Percentiles rank a stretch among this genome's conserved stretches.
phyloP scores from a whole-genome alignment of 2,888 invertebrate species.

The Agrotis ipsilon region DNA sequence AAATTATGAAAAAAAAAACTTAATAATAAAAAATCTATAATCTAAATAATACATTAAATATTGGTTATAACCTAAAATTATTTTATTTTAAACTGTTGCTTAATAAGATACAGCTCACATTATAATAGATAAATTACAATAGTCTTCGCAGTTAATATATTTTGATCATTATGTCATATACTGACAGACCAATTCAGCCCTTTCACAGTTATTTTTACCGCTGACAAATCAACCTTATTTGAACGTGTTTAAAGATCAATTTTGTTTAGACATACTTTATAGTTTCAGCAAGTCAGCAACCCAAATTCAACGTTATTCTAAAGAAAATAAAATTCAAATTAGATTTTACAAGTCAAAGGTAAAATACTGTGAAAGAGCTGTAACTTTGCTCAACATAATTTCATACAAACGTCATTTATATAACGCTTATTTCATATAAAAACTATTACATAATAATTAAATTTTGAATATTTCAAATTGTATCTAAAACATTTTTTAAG shows the following conservation, averaged over 20 bases:
- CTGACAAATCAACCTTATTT: too few species aligned
- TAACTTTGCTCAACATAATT: constrained; percentile 41
- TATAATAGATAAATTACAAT: constrained; percentile 59
- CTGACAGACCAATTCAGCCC: constrained; percentile 31
- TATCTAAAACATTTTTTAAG: constrained; percentile 48
- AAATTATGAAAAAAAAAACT: constrained; percentile 61
- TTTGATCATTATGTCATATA: constrained; percentile 55
- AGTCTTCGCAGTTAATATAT: constrained; percentile 51
- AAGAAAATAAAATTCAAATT: too few species aligned
- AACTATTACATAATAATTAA: constrained; percentile 38
- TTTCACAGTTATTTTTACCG: not conserved
- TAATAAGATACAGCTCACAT: constrained; percentile 43
- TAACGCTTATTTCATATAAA: constrained; percentile 44
- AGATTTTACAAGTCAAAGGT: too few species aligned
- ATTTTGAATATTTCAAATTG: constrained; percentile 52
- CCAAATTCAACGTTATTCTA: too few species aligned
- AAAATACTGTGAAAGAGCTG: too few species aligned
- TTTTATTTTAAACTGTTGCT: constrained; percentile 37
- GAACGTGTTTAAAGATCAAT: too few species aligned
- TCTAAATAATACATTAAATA: constrained; percentile 70
- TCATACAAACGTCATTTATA: too few species aligned
- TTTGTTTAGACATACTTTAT: too few species aligned
- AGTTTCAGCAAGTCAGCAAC: too few species aligned
- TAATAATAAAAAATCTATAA: constrained; percentile 62
- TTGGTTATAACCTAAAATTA: constrained; percentile 62